Conservation (phyloP, 2,113 vertebrate genomes). For the Gobius niger region DNA sequence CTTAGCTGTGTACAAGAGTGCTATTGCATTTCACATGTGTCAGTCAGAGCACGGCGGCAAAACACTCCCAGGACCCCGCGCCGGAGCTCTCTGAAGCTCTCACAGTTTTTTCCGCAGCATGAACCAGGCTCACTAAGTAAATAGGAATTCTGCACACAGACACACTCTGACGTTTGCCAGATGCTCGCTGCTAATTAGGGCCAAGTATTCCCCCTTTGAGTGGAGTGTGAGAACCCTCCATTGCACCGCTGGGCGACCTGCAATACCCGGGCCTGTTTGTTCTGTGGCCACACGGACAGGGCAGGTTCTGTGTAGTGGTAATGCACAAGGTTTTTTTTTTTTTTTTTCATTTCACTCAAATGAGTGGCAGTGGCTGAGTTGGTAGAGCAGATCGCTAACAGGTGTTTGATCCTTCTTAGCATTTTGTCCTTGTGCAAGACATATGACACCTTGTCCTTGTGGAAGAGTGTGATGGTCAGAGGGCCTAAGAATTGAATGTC, state of each 20-base stretch:
- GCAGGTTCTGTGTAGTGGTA: slow-evolving; percentile 67
- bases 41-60: slow-evolving; percentile 50
- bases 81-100: slow-evolving; percentile 49
- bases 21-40: slow-evolving; percentile 55
- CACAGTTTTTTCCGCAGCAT: slow-evolving; percentile 66
- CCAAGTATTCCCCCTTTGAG: slow-evolving; percentile 79
- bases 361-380: neutral
- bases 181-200: slow-evolving; percentile 84
- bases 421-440: neutral
- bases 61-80: slow-evolving; percentile 52
- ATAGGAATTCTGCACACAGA: slow-evolving; percentile 82
- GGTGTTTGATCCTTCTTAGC: neutral
- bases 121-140: slow-evolving; percentile 80
- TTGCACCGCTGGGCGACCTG: slow-evolving; percentile 72
- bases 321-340: slow-evolving; percentile 32
- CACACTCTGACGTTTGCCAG: slow-evolving; percentile 91
- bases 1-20: slow-evolving; percentile 24
- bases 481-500: too few relatives aligned
- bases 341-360: neutral
- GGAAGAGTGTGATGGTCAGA: too few relatives aligned
- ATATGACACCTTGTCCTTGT: neutral
- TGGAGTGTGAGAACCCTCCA: slow-evolving; percentile 82
- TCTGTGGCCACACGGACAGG: slow-evolving; percentile 56
- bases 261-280: slow-evolving; percentile 70
- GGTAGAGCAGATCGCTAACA: neutral